These are phyloP conservation scores for Oncopeltus fasciatus DNA, from an alignment of 1,140 invertebrate genomes.

Conservation along the genomic window DNA sequence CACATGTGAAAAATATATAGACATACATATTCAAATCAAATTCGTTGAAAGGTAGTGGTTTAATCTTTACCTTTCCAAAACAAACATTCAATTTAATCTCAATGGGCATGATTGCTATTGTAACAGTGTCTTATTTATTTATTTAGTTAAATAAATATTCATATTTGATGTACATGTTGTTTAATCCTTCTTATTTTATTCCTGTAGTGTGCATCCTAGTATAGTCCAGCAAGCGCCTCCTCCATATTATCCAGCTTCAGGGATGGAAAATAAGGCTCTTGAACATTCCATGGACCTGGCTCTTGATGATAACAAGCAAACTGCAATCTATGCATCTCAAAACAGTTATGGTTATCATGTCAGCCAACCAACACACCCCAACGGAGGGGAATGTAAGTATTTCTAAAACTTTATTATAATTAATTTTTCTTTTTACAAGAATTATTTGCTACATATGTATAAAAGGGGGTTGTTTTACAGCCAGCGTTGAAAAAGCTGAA, in stretches of 20 bases:
- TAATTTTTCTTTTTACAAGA: not conserved
- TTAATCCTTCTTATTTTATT: too few species aligned
- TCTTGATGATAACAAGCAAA: conserved; percentile 63
- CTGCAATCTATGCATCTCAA: conserved; percentile 63
- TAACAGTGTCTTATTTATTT: too few species aligned
- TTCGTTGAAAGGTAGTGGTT: too few species aligned
- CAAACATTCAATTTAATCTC: too few species aligned
- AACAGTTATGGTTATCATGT: conserved; percentile 69
- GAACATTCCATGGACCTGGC: conserved; percentile 74
- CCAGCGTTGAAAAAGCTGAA: conserved; percentile 15
- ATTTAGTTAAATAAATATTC: too few species aligned
- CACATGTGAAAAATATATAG: too few species aligned
- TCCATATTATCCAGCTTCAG: conserved; percentile 67
- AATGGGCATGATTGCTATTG: too few species aligned
- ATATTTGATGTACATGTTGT: too few species aligned
- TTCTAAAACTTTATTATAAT: not conserved
- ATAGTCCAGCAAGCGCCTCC: conserved; percentile 66
- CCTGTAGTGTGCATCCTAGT: conserved; percentile 52
- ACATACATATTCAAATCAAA: too few species aligned
- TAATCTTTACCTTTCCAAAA: too few species aligned
- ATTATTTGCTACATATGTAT: not conserved
- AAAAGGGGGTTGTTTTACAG: conserved; percentile 11
- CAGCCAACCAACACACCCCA: conserved; percentile 34
- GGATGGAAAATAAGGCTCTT: conserved; percentile 78
- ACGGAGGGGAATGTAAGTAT: conserved; percentile 57